These are phyloP conservation scores for Drosophila tsacasi DNA, from an alignment of 1,140 invertebrate species.

Conservation along the genomic window DNA sequence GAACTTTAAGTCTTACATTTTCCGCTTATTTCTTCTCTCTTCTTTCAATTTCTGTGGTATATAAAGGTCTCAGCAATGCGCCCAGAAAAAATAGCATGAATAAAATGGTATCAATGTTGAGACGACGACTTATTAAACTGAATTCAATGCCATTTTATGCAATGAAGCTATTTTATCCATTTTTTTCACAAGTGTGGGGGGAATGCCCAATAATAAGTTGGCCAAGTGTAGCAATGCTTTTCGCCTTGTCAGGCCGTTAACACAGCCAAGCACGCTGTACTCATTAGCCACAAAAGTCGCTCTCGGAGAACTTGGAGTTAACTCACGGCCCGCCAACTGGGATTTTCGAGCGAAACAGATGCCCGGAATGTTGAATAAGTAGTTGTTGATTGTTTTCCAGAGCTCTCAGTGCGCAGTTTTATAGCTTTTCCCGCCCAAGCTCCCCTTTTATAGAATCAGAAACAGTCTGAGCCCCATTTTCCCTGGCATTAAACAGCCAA, in stretches of 20 bases:
- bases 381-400: slow-evolving; percentile 1
- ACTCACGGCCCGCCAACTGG: slow-evolving; percentile 13
- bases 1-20: too few relatives aligned
- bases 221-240: slow-evolving; percentile 39
- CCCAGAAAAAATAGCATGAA: neutral
- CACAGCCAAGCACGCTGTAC: slow-evolving; percentile 12
- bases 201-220: slow-evolving; percentile 46
- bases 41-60: neutral
- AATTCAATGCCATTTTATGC: slow-evolving; percentile 8
- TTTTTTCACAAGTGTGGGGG: slow-evolving; percentile 22
- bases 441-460: neutral
- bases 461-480: slow-evolving; percentile 12
- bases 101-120: neutral
- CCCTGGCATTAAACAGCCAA: slow-evolving; percentile 29
- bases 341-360: slow-evolving; percentile 24
- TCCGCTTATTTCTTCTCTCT: too few relatives aligned
- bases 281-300: slow-evolving; percentile 38
- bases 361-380: slow-evolving; percentile 12
- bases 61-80: neutral
- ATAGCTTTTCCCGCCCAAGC: slow-evolving; percentile 2
- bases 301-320: slow-evolving; percentile 31
- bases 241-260: slow-evolving; percentile 41
- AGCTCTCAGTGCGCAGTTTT: slow-evolving; percentile 10
- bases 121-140: neutral
- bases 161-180: neutral